These are phyloP conservation scores for Molossus molossus DNA, from an alignment of 2,797 vertebrate species.

Conservation along the genomic window DNA sequence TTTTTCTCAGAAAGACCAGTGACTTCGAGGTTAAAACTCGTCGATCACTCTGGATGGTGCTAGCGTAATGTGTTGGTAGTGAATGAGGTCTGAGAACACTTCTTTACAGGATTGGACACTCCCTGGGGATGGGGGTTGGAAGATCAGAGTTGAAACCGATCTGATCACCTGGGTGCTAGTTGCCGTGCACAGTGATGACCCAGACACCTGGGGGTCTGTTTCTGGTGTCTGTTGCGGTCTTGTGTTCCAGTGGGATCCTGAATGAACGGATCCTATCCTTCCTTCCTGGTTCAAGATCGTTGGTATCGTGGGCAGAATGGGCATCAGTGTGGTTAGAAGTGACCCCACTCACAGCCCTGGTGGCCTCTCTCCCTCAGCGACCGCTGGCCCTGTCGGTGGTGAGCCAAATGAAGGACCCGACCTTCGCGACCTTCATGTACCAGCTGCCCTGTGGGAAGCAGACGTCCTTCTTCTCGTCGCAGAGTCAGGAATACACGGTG, in stretches of 20 bases:
- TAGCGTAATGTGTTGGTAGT: background rate
- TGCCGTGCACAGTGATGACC: fast-evolving
- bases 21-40: background rate
- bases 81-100: background rate
- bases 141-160: background rate
- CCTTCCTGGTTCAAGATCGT: background rate
- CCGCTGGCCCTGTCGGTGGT: conserved; percentile 93
- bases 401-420: conserved; percentile 96
- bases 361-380: conserved; percentile 90
- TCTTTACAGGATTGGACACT: background rate
- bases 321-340: fast-evolving
- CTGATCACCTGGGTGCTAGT: background rate
- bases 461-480: conserved; percentile 94
- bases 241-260: background rate
- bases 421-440: conserved; percentile 96
- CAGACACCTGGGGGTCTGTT: background rate
- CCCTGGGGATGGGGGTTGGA: background rate
- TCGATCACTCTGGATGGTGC: background rate
- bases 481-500: conserved; percentile 93
- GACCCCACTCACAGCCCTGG: background rate
- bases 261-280: background rate
- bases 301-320: background rate
- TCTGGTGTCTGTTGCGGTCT: background rate
- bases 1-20: background rate
- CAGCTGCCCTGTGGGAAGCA: conserved; percentile 93